phyloP scores from a whole-genome alignment of 1,140 invertebrate genomes.

The Planococcus citri region DNA sequence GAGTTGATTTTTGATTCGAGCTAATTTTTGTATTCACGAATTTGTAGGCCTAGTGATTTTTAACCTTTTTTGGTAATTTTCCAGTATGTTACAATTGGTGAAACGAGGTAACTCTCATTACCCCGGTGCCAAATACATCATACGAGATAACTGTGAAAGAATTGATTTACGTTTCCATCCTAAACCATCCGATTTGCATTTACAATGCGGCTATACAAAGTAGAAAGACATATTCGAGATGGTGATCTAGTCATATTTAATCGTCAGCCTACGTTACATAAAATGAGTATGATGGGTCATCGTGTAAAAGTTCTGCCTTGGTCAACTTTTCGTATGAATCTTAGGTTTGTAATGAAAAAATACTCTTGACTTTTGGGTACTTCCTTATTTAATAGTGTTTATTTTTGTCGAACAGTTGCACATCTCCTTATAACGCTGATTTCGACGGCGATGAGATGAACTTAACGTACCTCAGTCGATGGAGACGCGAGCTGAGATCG shows the following conservation, averaged over 20 bases:
- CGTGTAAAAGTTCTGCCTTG: slow-evolving; percentile 93
- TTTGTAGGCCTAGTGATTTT: too few relatives aligned
- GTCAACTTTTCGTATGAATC: slow-evolving; percentile 95
- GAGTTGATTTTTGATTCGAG: slow-evolving; percentile 27
- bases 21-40: not conserved
- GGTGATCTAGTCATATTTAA: slow-evolving; percentile 99
- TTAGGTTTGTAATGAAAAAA: too few relatives aligned
- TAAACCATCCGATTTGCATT: slow-evolving; percentile 93
- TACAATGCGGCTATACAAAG: slow-evolving; percentile 94
- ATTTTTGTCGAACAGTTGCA: slow-evolving; percentile 65
- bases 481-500: slow-evolving; percentile 96
- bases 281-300: slow-evolving; percentile 99
- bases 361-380: not conserved
- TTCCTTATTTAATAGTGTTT: slow-evolving; percentile 12
- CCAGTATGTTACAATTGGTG: slow-evolving; percentile 90
- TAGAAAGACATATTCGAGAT: slow-evolving; percentile 90
- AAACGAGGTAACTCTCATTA: slow-evolving; percentile 93
- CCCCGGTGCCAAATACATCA: slow-evolving; percentile 98
- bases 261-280: slow-evolving; percentile 97
- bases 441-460: slow-evolving; percentile 99
- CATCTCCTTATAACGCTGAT: slow-evolving; percentile 99
- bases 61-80: too few relatives aligned
- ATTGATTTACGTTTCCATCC: slow-evolving; percentile 98
- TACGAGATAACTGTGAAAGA: slow-evolving; percentile 94
- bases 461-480: slow-evolving; percentile 95